Evolutionary conservation across 1,140 invertebrate species (phyloP).

Genomic region (Trachymyrmex cornetzi): DNA sequence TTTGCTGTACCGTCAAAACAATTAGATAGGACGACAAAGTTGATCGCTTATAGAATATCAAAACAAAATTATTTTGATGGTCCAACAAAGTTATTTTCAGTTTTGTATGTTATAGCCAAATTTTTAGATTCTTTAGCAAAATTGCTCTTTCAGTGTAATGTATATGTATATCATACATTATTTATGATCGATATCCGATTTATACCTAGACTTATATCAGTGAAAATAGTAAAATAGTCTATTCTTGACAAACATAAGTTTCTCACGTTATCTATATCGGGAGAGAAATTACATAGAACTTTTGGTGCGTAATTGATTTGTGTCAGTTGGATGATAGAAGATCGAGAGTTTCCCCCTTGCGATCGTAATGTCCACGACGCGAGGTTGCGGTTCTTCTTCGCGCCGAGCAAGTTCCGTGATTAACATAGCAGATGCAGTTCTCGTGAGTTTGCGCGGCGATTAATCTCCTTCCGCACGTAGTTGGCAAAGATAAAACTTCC

Average conservation of each 20-base stretch:
- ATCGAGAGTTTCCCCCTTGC: background rate
- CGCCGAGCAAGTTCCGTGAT: conserved; percentile 41
- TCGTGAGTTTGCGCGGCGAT: conserved; percentile 57
- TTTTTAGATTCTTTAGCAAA: no score
- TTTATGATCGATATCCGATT: background rate
- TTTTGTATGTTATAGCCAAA: no score
- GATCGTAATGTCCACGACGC: conserved; percentile 17
- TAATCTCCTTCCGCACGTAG: conserved; percentile 62
- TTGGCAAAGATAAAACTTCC: conserved; percentile 60
- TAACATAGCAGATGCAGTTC: conserved; percentile 63
- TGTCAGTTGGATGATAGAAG: background rate
- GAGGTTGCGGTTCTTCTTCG: conserved; percentile 5
- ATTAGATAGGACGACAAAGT: no score
- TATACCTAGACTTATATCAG: background rate
- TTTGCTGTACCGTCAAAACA: no score
- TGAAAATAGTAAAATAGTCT: background rate
- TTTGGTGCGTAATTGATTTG: conserved; percentile 27
- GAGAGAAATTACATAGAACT: background rate
- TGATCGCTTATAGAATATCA: no score
- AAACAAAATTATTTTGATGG: no score
- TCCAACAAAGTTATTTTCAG: no score
- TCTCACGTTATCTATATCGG: background rate
- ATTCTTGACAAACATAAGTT: conserved; percentile 1
- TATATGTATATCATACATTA: background rate
- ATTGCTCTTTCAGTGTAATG: no score